A percentile compares a stretch with the other conserved stretches of the same genome.
These are phyloP conservation scores for Pseudomyrmex concolor DNA, from an alignment of 1,140 invertebrate genomes.

Conservation along the genomic window DNA sequence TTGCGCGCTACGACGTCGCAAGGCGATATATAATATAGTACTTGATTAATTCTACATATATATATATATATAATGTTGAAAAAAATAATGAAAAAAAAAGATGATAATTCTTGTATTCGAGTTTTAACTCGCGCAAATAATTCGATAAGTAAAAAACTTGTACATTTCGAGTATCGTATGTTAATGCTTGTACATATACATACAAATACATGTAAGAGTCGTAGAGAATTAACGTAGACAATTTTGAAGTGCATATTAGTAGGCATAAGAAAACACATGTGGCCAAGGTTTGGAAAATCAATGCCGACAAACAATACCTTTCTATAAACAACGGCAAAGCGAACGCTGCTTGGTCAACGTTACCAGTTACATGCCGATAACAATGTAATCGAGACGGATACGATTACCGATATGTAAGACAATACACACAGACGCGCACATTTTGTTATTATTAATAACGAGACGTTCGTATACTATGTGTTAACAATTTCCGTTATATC, in stretches of 20 bases:
- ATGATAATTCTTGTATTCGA: background rate
- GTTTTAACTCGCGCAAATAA: no score
- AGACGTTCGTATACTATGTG: background rate
- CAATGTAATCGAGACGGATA: constrained; percentile 35
- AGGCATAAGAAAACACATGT: background rate
- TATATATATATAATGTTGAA: no score
- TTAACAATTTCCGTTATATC: constrained; percentile 36
- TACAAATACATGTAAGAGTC: background rate
- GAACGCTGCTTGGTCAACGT: background rate
- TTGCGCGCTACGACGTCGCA: background rate
- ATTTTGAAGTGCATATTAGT: background rate
- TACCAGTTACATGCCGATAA: constrained; percentile 23
- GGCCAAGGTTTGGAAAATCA: constrained; percentile 6
- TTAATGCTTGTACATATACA: background rate
- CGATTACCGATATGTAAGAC: constrained; percentile 3
- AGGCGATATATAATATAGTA: background rate
- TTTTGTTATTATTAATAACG: constrained; percentile 40
- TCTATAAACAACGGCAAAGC: background rate
- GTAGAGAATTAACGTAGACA: background rate
- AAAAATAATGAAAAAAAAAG: background rate
- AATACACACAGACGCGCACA: constrained; percentile 17
- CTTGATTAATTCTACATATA: no score
- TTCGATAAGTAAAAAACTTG: no score
- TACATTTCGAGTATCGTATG: background rate
- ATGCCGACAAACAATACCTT: constrained; percentile 24